phyloP scores from a whole-genome alignment of 1,140 invertebrate species.

The Drosophila mojavensis region DNA sequence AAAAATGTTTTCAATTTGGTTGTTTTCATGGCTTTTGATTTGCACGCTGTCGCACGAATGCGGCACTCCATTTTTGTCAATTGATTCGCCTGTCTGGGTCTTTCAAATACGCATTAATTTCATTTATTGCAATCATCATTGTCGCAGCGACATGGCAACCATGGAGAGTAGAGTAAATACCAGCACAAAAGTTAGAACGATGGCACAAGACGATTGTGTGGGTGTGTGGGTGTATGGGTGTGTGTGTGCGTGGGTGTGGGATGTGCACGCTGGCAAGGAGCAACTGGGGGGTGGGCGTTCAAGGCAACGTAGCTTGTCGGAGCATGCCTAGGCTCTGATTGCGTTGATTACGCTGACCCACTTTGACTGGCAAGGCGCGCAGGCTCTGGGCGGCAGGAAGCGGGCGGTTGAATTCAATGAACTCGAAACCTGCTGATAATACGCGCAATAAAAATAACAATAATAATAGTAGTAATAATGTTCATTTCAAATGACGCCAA shows the following conservation, averaged over 20 bases:
- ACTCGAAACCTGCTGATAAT: slow-evolving; percentile 81
- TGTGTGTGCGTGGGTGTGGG: slow-evolving; percentile 15
- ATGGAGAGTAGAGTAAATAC: slow-evolving; percentile 72
- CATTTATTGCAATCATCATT: slow-evolving; percentile 81
- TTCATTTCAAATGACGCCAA: slow-evolving; percentile 71
- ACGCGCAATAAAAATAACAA: slow-evolving; percentile 72
- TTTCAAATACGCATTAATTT: slow-evolving; percentile 82
- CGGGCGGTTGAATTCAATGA: slow-evolving; percentile 72
- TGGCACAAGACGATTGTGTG: slow-evolving; percentile 17
- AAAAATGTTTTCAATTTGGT: slow-evolving; percentile 44
- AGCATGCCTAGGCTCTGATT: slow-evolving; percentile 77
- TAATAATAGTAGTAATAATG: slow-evolving; percentile 79
- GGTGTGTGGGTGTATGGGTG: slow-evolving; percentile 5
- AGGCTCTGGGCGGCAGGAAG: slow-evolving; percentile 7
- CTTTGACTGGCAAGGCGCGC: slow-evolving; percentile 72
- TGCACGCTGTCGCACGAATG: slow-evolving; percentile 45
- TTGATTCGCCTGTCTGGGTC: slow-evolving; percentile 81
- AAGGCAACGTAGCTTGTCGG: slow-evolving; percentile 17
- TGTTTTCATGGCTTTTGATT: slow-evolving; percentile 35
- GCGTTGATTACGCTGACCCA: slow-evolving; percentile 79
- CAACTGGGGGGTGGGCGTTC: not conserved
- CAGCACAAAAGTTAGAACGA: slow-evolving; percentile 61
- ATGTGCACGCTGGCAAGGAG: slow-evolving; percentile 11
- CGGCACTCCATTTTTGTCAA: slow-evolving; percentile 76
- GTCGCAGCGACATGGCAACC: slow-evolving; percentile 63